phyloP scores from a whole-genome alignment of 2,888 invertebrate species.

The Plagiodera versicolora region DNA sequence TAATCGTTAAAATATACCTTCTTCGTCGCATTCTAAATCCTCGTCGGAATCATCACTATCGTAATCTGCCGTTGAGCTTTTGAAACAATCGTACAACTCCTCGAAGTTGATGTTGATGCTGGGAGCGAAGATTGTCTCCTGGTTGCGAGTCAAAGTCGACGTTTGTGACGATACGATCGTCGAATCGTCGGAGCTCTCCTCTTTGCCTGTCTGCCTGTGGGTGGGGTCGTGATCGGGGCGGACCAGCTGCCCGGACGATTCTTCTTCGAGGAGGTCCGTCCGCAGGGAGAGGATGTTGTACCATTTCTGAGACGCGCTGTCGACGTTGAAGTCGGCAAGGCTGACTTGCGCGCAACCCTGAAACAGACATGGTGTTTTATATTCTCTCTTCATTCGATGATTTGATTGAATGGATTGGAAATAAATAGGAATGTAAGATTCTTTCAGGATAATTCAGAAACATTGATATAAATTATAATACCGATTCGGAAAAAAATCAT shows the following conservation, averaged over 20 bases:
- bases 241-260: slow-evolving; percentile 57
- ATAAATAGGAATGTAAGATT: no score
- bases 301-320: slow-evolving; percentile 83
- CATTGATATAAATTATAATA: no score
- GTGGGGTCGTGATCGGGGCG: slow-evolving; percentile 44
- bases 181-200: slow-evolving; percentile 95
- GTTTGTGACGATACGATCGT: slow-evolving; percentile 96
- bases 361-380: slow-evolving; percentile 31
- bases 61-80: slow-evolving; percentile 48
- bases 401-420: no score
- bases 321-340: slow-evolving; percentile 90
- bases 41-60: slow-evolving; percentile 55
- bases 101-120: slow-evolving; percentile 59
- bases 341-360: slow-evolving; percentile 96
- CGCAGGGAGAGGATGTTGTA: slow-evolving; percentile 90
- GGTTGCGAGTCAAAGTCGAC: slow-evolving; percentile 90
- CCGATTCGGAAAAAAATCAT: no score
- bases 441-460: no score
- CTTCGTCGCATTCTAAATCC: slow-evolving; percentile 47
- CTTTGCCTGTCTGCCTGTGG: slow-evolving; percentile 57
- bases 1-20: slow-evolving; percentile 5
- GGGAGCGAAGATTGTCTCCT: no score
- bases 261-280: slow-evolving; percentile 47
- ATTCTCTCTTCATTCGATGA: no score
- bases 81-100: slow-evolving; percentile 56